Base-by-base conservation (phyloP, 2,888 invertebrate species). In the Athalia cordata region DNA sequence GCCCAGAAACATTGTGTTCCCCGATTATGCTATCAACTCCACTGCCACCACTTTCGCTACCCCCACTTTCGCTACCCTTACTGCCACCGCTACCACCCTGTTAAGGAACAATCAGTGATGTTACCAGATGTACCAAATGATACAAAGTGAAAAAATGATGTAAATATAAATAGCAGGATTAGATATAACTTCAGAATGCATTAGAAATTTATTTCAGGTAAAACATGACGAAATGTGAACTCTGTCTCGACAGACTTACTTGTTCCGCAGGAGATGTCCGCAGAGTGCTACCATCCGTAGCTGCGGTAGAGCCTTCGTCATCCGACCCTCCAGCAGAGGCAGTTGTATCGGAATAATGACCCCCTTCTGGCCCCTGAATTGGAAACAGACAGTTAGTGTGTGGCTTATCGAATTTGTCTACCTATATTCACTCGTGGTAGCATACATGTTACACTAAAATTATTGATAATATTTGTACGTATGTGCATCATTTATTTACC, bases 221-320 rank as follows among this genome's bases (percentile, higher is more conserved):
- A 29, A 29, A 29, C 29, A 29, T 29, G 29, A 29, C 29, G 29
- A 29, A 29, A 29, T 29, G 29, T 29, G 29, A 29, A 2, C 29
- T 29, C 2, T 29, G 29, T 64, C 13, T 43, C 3, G 4, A 49
- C 13, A 68, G 4, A 82, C 83, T 84, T 83, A 92, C 93, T 84
- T 95, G 95, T 87, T 96, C 96, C 0, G 95, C 95, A 1, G 96
- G 96, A 0, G 96, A 96, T 3, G 96, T 96, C 78, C 97, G 94
- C 80, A 98, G 92, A 0, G 98, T 98, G 70, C 97, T 97, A 78
- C 98, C 98, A 90, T 98, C 98, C 0, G 97, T 98, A 0, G 98
- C 98, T 7, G 97, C 98, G 55, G 97, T 98, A 82, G 97, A 98
- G 76, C 96, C 98, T 90, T 98, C 98, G 89, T 97, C 97, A 88